A percentile compares a stretch with the other conserved stretches of the same genome.
Evolutionary conservation across 2,888 invertebrate species (phyloP).

Genomic region (Erannis defoliaria): DNA sequence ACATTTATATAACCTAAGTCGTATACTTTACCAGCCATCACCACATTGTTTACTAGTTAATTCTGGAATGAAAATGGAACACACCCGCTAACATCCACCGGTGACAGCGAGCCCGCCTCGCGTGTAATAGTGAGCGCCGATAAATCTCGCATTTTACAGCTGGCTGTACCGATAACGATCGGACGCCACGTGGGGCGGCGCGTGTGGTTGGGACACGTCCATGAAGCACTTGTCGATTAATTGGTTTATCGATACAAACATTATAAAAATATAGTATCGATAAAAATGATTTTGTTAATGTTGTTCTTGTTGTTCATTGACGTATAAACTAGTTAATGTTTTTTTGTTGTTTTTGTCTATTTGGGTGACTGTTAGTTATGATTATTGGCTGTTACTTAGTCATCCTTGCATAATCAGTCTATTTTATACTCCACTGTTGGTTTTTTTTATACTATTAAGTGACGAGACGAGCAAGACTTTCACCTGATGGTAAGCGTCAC

Average conservation of each 20-base stretch:
- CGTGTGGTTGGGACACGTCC: background rate
- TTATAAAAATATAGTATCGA: background rate
- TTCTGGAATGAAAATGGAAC: constrained; percentile 1
- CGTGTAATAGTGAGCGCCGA: constrained; percentile 76
- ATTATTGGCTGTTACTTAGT: no score
- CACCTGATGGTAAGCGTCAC: no score
- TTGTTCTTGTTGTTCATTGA: background rate
- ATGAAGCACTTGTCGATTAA: constrained; percentile 1
- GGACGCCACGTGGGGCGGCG: constrained; percentile 59
- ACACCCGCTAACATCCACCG: background rate
- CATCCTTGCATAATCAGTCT: no score
- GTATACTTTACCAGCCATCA: no score
- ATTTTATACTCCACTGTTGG: no score
- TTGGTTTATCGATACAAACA: background rate
- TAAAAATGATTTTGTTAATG: background rate
- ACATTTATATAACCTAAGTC: no score
- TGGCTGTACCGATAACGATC: constrained; percentile 81
- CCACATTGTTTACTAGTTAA: background rate
- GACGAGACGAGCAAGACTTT: no score
- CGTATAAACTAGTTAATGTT: no score
- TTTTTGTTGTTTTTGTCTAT: background rate
- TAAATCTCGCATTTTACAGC: constrained; percentile 86
- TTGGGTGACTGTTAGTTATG: no score
- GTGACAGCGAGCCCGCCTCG: constrained; percentile 37
- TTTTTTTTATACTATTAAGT: no score